phyloP scores from a whole-genome alignment of 2,888 invertebrate species.

The Vesta saturnalis region DNA sequence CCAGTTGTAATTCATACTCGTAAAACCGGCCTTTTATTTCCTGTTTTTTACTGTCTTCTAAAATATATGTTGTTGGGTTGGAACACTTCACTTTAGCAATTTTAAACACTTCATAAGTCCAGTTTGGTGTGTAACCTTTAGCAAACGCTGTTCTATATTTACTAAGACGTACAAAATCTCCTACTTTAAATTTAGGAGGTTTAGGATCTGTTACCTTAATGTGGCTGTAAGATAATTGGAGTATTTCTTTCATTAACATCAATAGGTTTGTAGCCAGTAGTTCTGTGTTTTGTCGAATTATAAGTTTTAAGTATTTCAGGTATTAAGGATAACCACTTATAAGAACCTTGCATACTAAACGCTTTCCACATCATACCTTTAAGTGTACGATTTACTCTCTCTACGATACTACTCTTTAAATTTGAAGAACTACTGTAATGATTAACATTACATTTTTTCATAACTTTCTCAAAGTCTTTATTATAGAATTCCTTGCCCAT shows the following conservation, averaged over 20 bases:
- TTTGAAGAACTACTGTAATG: constrained; percentile 35
- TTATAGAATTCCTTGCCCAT: constrained; percentile 34
- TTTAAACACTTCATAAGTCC: constrained; percentile 55
- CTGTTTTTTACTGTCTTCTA: constrained; percentile 43
- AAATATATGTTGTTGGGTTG: constrained; percentile 50
- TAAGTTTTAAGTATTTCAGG: constrained; percentile 43
- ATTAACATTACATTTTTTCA: constrained; percentile 41
- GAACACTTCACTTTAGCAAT: constrained; percentile 48
- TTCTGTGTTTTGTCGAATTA: constrained; percentile 51
- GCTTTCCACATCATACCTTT: constrained; percentile 20
- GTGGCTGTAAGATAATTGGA: constrained; percentile 48
- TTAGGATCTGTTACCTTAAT: not conserved
- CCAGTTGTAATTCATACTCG: constrained; percentile 40
- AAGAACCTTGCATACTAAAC: constrained; percentile 41
- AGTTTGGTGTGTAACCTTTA: constrained; percentile 54
- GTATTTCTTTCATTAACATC: not conserved
- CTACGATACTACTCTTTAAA: not conserved
- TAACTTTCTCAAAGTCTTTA: constrained; percentile 41
- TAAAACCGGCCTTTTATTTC: constrained; percentile 40
- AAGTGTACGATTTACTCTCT: constrained; percentile 7
- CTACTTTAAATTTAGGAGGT: constrained; percentile 42
- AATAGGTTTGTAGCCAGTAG: not conserved
- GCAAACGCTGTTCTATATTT: constrained; percentile 51
- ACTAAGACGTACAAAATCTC: constrained; percentile 52
- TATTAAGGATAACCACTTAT: constrained; percentile 46